Conservation (phyloP, 1,140 invertebrate genomes). For the Teleogryllus occipitalis region DNA sequence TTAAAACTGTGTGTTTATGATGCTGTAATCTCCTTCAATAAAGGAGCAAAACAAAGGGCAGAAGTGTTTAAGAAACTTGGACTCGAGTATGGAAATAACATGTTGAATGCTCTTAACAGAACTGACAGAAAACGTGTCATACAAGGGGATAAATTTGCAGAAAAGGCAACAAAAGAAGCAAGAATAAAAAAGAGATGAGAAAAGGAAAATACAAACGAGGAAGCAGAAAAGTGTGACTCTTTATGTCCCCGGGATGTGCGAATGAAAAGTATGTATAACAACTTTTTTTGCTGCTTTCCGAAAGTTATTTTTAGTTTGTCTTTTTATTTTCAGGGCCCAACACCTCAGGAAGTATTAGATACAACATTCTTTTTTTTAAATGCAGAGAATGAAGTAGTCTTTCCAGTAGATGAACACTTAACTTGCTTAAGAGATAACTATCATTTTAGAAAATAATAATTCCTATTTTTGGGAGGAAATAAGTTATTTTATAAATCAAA, state of each 20-base stretch:
- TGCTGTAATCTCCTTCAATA: slow-evolving; percentile 11
- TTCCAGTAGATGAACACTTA: too few species aligned
- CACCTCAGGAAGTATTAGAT: too few species aligned
- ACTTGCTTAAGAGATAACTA: too few species aligned
- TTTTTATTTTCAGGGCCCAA: too few species aligned
- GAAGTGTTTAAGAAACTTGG: neutral
- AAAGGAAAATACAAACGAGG: slow-evolving; percentile 6
- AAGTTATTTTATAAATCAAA: too few species aligned
- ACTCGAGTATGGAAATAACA: neutral
- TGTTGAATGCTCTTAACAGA: neutral
- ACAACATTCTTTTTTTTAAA: too few species aligned
- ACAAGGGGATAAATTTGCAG: neutral
- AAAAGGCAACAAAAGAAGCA: neutral
- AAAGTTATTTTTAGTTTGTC: too few species aligned
- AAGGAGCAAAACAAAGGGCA: neutral
- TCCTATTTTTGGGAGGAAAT: too few species aligned
- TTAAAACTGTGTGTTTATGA: slow-evolving; percentile 10
- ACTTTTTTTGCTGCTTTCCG: too few species aligned
- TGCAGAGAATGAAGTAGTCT: too few species aligned
- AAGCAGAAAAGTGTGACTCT: neutral
- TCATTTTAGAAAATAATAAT: too few species aligned
- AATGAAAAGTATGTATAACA: neutral
- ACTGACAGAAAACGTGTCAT: neutral
- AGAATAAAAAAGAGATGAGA: neutral
- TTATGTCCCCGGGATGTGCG: slow-evolving; percentile 9